Percentiles rank a stretch among this genome's conserved stretches.
Evolutionary conservation across 2,797 vertebrate species (phyloP).

Genomic region (Poecilia velifera): DNA sequence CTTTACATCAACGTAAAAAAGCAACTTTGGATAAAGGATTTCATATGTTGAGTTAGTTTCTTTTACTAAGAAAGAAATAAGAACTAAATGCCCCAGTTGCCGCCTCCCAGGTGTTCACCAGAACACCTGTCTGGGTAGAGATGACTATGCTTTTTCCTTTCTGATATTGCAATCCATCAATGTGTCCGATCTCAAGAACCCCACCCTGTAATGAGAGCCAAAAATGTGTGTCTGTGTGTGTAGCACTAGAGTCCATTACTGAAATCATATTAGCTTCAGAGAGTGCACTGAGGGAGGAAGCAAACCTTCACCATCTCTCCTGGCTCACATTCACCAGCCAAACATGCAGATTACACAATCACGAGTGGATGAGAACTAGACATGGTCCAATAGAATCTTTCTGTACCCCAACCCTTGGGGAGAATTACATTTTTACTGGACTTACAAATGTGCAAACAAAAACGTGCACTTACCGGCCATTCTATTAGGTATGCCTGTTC

Average conservation of each 20-base stretch:
- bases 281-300: constrained; percentile 73
- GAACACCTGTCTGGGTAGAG: neutral
- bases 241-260: constrained; percentile 80
- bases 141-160: neutral
- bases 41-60: neutral
- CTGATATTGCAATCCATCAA: constrained; percentile 24
- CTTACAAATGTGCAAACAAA: neutral
- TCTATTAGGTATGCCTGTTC: neutral
- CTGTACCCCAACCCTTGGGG: neutral
- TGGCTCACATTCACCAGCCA: constrained; percentile 47
- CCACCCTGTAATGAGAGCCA: constrained; percentile 58
- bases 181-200: constrained; percentile 46
- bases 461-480: neutral
- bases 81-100: neutral
- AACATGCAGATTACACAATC: constrained; percentile 17
- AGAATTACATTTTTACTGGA: neutral
- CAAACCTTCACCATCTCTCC: constrained; percentile 65
- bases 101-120: neutral
- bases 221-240: constrained; percentile 37
- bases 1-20: neutral
- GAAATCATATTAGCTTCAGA: constrained; percentile 81
- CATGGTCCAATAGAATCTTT: neutral
- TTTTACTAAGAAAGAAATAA: neutral
- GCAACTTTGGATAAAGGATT: neutral
- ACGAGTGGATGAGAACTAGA: neutral